phyloP scores from a whole-genome alignment of 2,113 vertebrate genomes.

The Gadus chalcogrammus region DNA sequence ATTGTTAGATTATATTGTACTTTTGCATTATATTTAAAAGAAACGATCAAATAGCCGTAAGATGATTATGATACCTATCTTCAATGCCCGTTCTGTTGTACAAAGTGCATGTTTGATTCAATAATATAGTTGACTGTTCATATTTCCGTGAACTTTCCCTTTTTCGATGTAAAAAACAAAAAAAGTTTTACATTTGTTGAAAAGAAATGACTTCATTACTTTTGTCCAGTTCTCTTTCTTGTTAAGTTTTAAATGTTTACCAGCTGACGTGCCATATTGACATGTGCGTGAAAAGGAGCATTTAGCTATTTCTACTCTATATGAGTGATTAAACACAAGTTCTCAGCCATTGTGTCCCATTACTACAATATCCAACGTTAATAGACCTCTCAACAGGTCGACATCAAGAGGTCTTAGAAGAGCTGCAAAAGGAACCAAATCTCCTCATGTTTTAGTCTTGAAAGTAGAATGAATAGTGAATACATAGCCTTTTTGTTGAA shows the following conservation, averaged over 20 bases:
- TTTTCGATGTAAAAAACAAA: conserved; percentile 30
- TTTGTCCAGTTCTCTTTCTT: conserved; percentile 51
- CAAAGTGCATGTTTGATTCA: neutral
- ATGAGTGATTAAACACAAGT: neutral
- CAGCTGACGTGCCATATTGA: conserved; percentile 61
- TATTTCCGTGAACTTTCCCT: conserved; percentile 24
- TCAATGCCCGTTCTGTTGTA: conserved; percentile 1
- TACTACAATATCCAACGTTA: too few relatives aligned
- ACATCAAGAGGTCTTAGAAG: too few relatives aligned
- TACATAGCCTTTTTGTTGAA: too few relatives aligned
- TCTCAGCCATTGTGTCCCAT: too few relatives aligned
- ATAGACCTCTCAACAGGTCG: too few relatives aligned
- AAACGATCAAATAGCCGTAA: conserved; percentile 17
- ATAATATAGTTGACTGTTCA: conserved; percentile 8
- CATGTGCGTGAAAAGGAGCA: conserved; percentile 40
- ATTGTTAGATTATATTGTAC: conserved; percentile 32
- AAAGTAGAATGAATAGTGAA: too few relatives aligned
- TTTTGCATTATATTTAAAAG: conserved; percentile 31
- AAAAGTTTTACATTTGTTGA: conserved; percentile 25
- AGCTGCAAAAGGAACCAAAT: too few relatives aligned
- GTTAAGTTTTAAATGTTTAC: conserved; percentile 67
- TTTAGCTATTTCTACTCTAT: conserved; percentile 11
- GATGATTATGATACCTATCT: conserved; percentile 5
- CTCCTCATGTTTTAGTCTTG: too few relatives aligned
- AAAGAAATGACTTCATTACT: conserved; percentile 19